These are phyloP conservation scores for Bos indicus DNA, from an alignment of 2,113 vertebrate species.

Conservation along the genomic window DNA sequence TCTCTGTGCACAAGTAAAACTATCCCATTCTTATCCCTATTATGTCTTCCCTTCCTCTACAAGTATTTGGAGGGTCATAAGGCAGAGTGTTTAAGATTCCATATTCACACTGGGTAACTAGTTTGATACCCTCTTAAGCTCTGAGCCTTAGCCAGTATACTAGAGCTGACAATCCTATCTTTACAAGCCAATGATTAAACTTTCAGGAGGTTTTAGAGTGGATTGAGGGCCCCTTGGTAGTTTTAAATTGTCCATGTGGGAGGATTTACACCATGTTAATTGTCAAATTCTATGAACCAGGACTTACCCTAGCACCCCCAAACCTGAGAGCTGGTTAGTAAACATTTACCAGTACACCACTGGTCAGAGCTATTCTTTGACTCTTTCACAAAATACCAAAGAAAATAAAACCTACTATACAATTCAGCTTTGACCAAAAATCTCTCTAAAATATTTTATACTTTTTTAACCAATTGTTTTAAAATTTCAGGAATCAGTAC, in stretches of 20 bases:
- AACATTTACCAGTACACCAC: background rate
- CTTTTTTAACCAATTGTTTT: background rate
- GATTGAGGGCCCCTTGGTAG: no score
- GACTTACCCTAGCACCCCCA: background rate
- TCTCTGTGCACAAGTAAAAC: background rate
- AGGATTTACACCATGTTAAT: background rate
- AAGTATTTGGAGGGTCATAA: background rate
- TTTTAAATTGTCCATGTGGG: background rate
- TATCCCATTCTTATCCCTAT: background rate
- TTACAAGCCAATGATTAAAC: background rate
- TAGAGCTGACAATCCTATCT: background rate
- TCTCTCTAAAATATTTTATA: background rate
- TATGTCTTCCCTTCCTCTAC: background rate
- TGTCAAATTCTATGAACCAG: background rate
- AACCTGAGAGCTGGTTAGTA: background rate
- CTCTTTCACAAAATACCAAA: background rate
- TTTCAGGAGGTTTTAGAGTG: background rate
- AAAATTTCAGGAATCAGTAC: background rate
- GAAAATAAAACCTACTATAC: background rate
- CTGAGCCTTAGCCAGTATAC: background rate
- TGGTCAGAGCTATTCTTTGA: background rate
- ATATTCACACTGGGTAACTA: no score
- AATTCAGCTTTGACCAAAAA: background rate
- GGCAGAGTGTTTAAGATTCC: background rate
- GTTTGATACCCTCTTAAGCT: background rate